Conservation (phyloP, 2,113 vertebrate species). For the Sterna hirundo region DNA sequence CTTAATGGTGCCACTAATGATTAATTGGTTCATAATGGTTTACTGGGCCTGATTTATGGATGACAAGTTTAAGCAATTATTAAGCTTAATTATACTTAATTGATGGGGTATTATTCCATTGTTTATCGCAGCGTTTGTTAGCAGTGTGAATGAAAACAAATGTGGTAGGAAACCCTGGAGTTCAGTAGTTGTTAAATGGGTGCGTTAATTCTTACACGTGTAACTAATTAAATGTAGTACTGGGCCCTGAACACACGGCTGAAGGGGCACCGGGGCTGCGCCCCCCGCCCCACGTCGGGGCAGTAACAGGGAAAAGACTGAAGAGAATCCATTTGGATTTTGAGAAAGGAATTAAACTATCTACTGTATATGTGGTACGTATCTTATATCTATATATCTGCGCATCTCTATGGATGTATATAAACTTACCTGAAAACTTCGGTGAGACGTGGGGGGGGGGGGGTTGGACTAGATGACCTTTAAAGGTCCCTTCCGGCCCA, state of each 20-base stretch:
- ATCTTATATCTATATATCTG: background rate
- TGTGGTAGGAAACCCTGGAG: conserved; percentile 17
- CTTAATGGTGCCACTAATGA: conserved; percentile 7
- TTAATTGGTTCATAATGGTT: conserved; percentile 56
- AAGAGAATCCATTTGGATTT: background rate
- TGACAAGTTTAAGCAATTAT: conserved; percentile 68
- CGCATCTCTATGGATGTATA: background rate
- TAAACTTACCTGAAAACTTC: background rate
- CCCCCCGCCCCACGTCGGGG: fast-evolving
- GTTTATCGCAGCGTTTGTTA: conserved; percentile 20
- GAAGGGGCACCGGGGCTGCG: background rate
- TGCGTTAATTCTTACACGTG: conserved; percentile 47
- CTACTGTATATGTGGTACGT: fast-evolving
- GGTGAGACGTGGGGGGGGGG: background rate
- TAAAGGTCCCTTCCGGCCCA: no score
- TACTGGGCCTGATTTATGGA: conserved; percentile 70
- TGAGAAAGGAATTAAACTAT: background rate
- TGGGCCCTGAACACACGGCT: background rate
- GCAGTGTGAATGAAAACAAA: conserved; percentile 40
- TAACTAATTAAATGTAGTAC: background rate
- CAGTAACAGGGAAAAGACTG: no score
- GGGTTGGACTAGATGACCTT: no score
- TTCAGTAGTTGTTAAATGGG: conserved; percentile 34
- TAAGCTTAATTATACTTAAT: conserved; percentile 71
- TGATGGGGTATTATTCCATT: conserved; percentile 49